These are phyloP conservation scores for Microctenopoma steveboyesi DNA, from an alignment of 2,797 vertebrate species.

Conservation along the genomic window DNA sequence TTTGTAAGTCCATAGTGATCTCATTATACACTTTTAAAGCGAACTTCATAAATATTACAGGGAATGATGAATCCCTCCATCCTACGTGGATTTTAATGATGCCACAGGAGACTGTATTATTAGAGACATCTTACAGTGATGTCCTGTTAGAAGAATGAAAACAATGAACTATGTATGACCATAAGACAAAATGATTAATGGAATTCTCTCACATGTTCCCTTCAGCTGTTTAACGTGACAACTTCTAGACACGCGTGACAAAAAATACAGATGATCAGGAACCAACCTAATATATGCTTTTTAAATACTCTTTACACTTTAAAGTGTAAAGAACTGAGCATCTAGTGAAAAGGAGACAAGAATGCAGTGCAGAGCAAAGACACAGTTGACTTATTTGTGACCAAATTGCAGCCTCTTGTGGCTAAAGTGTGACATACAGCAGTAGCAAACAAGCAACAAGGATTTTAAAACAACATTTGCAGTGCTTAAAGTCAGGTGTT, in stretches of 20 bases:
- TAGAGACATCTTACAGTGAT: not conserved
- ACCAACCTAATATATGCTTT: not conserved
- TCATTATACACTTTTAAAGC: conserved; percentile 38
- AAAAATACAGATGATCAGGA: not conserved
- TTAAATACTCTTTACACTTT: not conserved
- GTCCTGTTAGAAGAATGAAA: not conserved
- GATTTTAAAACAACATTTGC: not conserved
- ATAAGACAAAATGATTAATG: not conserved
- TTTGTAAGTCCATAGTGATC: conserved; percentile 17
- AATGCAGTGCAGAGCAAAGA: not conserved
- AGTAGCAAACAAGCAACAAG: not conserved
- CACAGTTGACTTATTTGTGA: conserved; percentile 41
- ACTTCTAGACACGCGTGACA: not conserved
- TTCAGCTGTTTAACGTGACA: not conserved
- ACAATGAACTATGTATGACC: not conserved
- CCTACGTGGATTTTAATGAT: conserved; percentile 11
- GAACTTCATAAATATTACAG: conserved; percentile 6
- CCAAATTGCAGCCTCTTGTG: conserved; percentile 71
- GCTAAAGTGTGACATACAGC: conserved; percentile 25
- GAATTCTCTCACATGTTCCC: not conserved
- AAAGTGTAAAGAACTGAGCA: not conserved
- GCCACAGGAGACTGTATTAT: conserved; percentile 18
- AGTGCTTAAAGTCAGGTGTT: not conserved
- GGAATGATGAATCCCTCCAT: not conserved
- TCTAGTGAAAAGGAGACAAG: not conserved